Evolutionary conservation across 2,797 vertebrate species (phyloP), one percentile per base, ranked within the genome.

Genomic region (Gobio occitaniae): DNA sequence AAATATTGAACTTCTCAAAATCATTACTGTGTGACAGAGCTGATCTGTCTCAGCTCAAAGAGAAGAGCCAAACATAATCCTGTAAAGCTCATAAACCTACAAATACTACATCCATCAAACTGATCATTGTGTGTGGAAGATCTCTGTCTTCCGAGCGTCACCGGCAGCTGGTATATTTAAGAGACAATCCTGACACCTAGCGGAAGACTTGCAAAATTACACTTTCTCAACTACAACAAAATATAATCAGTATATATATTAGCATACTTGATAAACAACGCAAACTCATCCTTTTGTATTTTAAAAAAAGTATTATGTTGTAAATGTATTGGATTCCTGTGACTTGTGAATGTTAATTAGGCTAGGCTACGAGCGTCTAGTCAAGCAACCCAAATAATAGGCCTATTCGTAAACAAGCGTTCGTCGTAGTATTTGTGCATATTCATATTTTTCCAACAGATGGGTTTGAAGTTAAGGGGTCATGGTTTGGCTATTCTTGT

Each of bases 181-280:
- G 38, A 78, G 82, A 47, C 63, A 59, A 69, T n/a, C 17, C 63
- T 84, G 82, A 47, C 82, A 77, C 6, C 82, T 84, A 69, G 74
- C 3, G 74, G n/a, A 16, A n/a, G 50, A 78, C 25, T 32, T 21
- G 6, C 32, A 7, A 47, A 56, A 21, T 59, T 6, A 69, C 82
- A 84, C 4, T 12, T 29, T 75, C 4, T 17, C 1, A 13, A 12
- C 3, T 48, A 32, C n/a, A 19, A 11, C 52, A 32, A 16, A 25
- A 63, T 12, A 17, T 36, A 54, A 38, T 59, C 10, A 36, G 74
- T 50, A 16, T 8, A 29, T 1, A 36, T 21, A 50, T 54, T 41
- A 47, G 41, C 41, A 13, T 38, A 29, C 44, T 48, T 54, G 29
- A 36, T 6, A 6, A 25, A 72, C 25, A 50, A n/a, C 17, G 17